Conservation (phyloP, 2,888 invertebrate genomes). For the Cylloceria caligata region DNA sequence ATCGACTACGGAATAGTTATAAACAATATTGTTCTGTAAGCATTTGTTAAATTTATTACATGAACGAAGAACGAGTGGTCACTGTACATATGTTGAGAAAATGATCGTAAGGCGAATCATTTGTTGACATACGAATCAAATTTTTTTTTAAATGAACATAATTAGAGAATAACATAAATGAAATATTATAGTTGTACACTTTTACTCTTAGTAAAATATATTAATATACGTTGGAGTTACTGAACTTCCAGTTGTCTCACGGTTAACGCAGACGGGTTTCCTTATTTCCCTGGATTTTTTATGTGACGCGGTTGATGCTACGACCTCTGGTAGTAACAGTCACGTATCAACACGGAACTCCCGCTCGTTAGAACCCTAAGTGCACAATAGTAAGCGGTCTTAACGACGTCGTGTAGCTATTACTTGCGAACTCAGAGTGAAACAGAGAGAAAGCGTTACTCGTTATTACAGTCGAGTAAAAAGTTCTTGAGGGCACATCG, state of each 20-base stretch:
- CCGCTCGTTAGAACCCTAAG: conserved; percentile 61
- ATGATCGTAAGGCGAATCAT: background rate
- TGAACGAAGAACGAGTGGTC: too few relatives aligned
- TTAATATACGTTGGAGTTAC: background rate
- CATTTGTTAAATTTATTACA: too few relatives aligned
- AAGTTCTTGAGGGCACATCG: conserved; percentile 43
- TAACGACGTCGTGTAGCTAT: conserved; percentile 56
- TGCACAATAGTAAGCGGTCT: conserved; percentile 61
- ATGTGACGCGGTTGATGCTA: background rate
- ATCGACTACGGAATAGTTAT: too few relatives aligned
- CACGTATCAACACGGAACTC: conserved; percentile 18
- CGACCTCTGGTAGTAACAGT: background rate
- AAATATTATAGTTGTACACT: background rate
- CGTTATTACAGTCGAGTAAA: conserved; percentile 56
- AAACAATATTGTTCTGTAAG: too few relatives aligned
- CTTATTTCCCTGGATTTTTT: background rate
- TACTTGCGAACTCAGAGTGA: conserved; percentile 24
- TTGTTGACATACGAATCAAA: background rate
- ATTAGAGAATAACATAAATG: background rate
- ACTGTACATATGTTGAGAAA: background rate
- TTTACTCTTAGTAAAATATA: background rate
- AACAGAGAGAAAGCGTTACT: conserved; percentile 49
- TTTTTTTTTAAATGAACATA: background rate
- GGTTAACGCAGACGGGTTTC: background rate
- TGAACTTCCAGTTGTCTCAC: conserved; percentile 31